phyloP scores from a whole-genome alignment of 2,888 invertebrate species.

The Drosophila parthenogenetica region DNA sequence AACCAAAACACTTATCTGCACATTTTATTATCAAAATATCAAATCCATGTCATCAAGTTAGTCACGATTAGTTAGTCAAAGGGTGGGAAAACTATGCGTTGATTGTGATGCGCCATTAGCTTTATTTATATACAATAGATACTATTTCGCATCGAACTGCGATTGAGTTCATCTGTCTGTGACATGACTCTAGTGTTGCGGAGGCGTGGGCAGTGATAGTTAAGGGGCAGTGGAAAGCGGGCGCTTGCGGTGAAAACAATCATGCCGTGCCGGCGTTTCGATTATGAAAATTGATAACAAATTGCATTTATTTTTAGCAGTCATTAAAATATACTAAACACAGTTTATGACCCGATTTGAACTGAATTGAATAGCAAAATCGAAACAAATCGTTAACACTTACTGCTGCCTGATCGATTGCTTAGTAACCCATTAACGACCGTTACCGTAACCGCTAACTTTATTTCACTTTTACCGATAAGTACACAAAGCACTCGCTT shows the following conservation, averaged over 20 bases:
- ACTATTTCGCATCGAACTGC: conserved; percentile 16
- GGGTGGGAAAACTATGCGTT: conserved; percentile 12
- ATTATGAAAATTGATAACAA: conserved; percentile 66
- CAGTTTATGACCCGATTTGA: conserved; percentile 55
- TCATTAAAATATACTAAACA: conserved; percentile 34
- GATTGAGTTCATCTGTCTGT: conserved; percentile 43
- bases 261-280: conserved; percentile 60
- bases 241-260: conserved; percentile 39
- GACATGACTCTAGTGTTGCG: conserved; percentile 32
- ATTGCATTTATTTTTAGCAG: conserved; percentile 68
- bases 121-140: not conserved
- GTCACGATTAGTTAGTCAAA: conserved; percentile 6
- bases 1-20: conserved; percentile 4
- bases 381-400: conserved; percentile 28
- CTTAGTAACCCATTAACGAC: conserved; percentile 21
- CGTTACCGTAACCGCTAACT: not conserved
- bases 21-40: conserved; percentile 4
- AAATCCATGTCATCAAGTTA: conserved; percentile 19
- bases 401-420: conserved; percentile 24
- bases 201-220: conserved; percentile 18
- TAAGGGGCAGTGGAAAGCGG: no score
- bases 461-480: not conserved
- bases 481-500: conserved; percentile 2
- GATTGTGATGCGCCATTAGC: conserved; percentile 11
- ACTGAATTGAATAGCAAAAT: conserved; percentile 34